These are phyloP conservation scores for Alethe diademata DNA, from an alignment of 2,113 vertebrate species.

Conservation along the genomic window DNA sequence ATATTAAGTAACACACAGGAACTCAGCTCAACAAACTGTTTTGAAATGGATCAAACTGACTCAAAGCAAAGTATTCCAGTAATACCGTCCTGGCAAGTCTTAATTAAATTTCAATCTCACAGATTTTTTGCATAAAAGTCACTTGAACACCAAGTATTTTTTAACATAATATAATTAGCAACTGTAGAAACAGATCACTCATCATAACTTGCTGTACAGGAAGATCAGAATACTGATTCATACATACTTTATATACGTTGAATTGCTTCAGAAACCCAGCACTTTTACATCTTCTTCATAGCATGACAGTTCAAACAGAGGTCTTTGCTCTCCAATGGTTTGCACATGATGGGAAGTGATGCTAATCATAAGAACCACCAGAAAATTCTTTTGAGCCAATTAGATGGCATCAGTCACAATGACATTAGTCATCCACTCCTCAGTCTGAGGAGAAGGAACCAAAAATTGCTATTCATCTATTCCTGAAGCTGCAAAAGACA, in stretches of 20 bases:
- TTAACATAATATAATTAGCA: slow-evolving; percentile 57
- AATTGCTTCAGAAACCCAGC: not conserved
- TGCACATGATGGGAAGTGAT: slow-evolving; percentile 62
- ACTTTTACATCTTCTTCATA: slow-evolving; percentile 13
- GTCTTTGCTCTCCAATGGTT: not conserved
- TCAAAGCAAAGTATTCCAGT: slow-evolving; percentile 36
- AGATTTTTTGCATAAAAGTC: slow-evolving; percentile 26
- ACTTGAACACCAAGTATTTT: slow-evolving; percentile 37
- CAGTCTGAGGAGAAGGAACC: slow-evolving; percentile 34
- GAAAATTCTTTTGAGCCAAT: slow-evolving; percentile 5
- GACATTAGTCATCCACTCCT: slow-evolving; percentile 57
- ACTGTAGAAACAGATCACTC: slow-evolving; percentile 57
- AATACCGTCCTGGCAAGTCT: not conserved
- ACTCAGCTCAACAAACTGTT: not conserved
- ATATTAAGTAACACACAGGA: not conserved
- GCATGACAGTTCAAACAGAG: not conserved
- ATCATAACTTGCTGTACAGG: slow-evolving; percentile 45
- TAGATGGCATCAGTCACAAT: slow-evolving; percentile 57
- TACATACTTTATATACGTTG: slow-evolving; percentile 12
- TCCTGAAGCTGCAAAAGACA: slow-evolving; percentile 12
- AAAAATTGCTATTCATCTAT: slow-evolving; percentile 28
- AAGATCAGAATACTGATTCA: slow-evolving; percentile 61
- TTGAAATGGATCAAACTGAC: slow-evolving; percentile 11
- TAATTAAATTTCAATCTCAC: slow-evolving; percentile 3
- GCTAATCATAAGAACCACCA: slow-evolving; percentile 39